Conservation (phyloP, 2,797 vertebrate genomes). For the Malacoraja senta region DNA sequence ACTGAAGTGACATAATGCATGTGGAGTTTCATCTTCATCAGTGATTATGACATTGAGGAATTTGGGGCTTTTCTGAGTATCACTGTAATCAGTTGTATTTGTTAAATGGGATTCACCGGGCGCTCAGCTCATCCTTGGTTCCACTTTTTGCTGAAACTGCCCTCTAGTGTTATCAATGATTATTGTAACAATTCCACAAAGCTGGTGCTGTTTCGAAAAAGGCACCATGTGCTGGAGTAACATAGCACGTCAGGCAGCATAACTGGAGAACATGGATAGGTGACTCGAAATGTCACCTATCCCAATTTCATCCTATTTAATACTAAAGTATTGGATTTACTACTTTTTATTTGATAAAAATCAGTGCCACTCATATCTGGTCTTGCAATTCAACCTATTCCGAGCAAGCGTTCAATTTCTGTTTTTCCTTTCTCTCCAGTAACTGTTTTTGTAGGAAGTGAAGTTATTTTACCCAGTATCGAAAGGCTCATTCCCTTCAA, state of each 20-base stretch:
- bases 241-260: no score
- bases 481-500: background rate
- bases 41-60: background rate
- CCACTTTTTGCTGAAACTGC: background rate
- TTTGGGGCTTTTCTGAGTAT: background rate
- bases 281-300: no score
- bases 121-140: background rate
- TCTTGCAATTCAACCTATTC: background rate
- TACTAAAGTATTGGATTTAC: background rate
- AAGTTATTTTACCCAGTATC: background rate
- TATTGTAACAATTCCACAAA: background rate
- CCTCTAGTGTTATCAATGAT: background rate
- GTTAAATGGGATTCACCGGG: background rate
- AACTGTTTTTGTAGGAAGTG: background rate
- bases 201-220: background rate
- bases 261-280: no score
- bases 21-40: background rate
- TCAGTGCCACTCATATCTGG: background rate
- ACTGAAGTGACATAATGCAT: background rate
- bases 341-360: background rate
- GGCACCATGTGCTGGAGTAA: no score
- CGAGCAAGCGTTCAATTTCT: background rate
- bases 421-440: background rate
- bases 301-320: background rate
- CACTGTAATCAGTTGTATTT: background rate